Conservation (phyloP, 2,888 invertebrate species). For the Ligdia adustata region DNA sequence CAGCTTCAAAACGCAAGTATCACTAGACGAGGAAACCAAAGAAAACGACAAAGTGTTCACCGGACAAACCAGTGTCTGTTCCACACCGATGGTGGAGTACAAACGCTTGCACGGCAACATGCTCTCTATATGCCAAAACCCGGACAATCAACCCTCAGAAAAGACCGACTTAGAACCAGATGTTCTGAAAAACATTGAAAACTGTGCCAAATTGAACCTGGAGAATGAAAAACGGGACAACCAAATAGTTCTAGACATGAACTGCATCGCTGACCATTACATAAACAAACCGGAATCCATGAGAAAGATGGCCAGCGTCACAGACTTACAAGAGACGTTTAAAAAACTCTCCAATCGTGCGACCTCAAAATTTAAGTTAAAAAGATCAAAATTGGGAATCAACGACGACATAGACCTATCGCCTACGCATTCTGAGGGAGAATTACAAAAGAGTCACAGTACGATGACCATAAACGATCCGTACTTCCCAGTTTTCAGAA, state of each 20-base stretch:
- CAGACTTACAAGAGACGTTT: constrained; percentile 85
- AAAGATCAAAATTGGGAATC: constrained; percentile 52
- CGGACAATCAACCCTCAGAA: constrained; percentile 83
- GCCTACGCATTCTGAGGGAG: constrained; percentile 53
- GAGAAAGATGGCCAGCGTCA: constrained; percentile 82
- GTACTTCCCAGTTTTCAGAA: constrained; percentile 89
- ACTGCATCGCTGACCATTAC: constrained; percentile 76
- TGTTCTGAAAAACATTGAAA: constrained; percentile 68
- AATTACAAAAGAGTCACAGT: constrained; percentile 64
- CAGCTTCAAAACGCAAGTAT: constrained; percentile 83
- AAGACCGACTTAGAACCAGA: constrained; percentile 64
- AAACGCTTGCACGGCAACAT: constrained; percentile 89
- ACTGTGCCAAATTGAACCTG: constrained; percentile 56
- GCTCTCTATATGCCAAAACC: constrained; percentile 89
- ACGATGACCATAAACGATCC: constrained; percentile 92
- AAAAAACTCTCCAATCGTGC: constrained; percentile 83
- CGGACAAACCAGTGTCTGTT: constrained; percentile 90
- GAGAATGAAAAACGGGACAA: constrained; percentile 68
- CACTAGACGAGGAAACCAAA: constrained; percentile 82
- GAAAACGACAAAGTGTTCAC: constrained; percentile 84
- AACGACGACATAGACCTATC: constrained; percentile 58
- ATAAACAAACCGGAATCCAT: constrained; percentile 77
- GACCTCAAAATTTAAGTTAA: constrained; percentile 81
- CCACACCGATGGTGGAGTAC: constrained; percentile 91
- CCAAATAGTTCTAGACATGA: constrained; percentile 65